Conservation (phyloP, 2,113 vertebrate species). For the Conger conger region DNA sequence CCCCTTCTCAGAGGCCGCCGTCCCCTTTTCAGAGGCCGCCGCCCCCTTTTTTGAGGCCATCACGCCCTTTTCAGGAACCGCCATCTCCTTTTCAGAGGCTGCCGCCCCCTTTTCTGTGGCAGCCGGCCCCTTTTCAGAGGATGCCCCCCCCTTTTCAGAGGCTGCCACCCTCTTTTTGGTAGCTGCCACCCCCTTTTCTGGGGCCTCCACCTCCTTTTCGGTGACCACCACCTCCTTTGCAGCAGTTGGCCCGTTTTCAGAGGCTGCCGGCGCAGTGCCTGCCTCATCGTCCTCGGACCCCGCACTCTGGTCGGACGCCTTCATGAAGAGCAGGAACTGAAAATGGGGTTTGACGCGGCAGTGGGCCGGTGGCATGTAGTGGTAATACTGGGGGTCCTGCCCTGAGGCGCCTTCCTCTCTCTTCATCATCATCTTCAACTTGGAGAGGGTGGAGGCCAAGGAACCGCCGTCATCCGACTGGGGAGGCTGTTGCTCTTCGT, state of each 20-base stretch:
- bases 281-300: constrained; percentile 63
- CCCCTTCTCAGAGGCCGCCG: neutral
- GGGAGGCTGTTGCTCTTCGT: neutral
- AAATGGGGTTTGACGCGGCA: constrained; percentile 97
- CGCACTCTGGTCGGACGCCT: constrained; percentile 83
- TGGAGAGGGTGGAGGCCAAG: constrained; percentile 86
- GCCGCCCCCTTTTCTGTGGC: no score
- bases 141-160: no score
- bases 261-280: constrained; percentile 40
- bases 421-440: constrained; percentile 93
- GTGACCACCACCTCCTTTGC: constrained; percentile 17
- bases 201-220: constrained; percentile 29
- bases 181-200: no score
- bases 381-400: constrained; percentile 92
- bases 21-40: no score
- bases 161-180: no score
- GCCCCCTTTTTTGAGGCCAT: neutral
- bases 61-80: no score
- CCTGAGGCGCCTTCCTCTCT: constrained; percentile 83
- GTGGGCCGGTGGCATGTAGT: constrained; percentile 93
- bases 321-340: constrained; percentile 97
- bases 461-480: constrained; percentile 78
- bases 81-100: no score
- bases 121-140: no score
- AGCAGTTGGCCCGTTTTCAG: constrained; percentile 32